Percentiles rank a stretch among this genome's conserved stretches.
phyloP scores from a whole-genome alignment of 1,140 invertebrate species.

The Pygmarrhopalites habei region DNA sequence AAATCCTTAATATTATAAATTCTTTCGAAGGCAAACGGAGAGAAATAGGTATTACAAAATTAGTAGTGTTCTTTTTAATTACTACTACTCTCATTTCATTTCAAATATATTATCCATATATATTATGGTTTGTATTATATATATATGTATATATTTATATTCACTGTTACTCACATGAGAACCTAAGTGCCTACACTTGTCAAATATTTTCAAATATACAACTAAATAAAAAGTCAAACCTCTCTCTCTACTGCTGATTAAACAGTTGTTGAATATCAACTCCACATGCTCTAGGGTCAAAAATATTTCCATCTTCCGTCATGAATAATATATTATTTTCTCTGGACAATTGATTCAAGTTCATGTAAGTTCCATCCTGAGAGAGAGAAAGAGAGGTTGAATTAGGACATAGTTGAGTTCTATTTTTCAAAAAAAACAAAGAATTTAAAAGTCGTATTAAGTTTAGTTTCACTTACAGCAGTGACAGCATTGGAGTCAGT shows the following conservation, averaged over 20 bases:
- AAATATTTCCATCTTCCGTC: not conserved
- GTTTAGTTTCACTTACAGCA: not conserved
- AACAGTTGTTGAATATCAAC: not conserved
- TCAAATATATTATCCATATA: too few species aligned
- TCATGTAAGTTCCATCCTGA: not conserved
- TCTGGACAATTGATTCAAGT: not conserved
- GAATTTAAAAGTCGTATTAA: not conserved
- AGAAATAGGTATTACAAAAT: too few species aligned
- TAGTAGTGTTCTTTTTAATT: too few species aligned
- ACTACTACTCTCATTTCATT: too few species aligned
- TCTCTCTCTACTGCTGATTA: not conserved
- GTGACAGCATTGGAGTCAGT: not conserved
- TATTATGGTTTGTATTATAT: too few species aligned
- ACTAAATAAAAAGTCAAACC: too few species aligned
- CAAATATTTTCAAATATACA: too few species aligned
- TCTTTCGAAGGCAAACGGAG: too few species aligned
- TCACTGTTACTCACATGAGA: too few species aligned
- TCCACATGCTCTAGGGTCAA: not conserved
- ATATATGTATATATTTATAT: too few species aligned
- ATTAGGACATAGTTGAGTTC: not conserved
- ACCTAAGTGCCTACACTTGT: too few species aligned
- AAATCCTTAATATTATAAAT: too few species aligned
- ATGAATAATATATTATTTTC: constrained; percentile 3
- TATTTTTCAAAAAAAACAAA: not conserved
- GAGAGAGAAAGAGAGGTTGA: not conserved